A percentile compares a stretch with the other conserved stretches of the same genome.
phyloP scores from a whole-genome alignment of 2,888 invertebrate genomes.

The Dastarcus helophoroides region DNA sequence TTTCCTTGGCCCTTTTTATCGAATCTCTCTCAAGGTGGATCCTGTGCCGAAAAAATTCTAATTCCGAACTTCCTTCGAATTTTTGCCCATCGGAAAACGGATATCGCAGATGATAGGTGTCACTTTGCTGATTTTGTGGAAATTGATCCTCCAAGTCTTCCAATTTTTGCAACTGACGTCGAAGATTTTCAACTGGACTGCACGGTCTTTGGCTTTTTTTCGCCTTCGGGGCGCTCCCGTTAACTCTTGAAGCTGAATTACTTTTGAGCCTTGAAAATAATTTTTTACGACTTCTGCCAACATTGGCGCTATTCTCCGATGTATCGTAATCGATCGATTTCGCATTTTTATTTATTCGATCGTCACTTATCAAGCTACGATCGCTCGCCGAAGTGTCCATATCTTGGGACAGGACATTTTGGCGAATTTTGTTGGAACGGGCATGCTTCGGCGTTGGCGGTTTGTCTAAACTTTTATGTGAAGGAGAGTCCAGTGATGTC shows the following conservation, averaged over 20 bases:
- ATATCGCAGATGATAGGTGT: constrained; percentile 69
- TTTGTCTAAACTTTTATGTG: constrained; percentile 22
- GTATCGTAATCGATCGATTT: constrained; percentile 35
- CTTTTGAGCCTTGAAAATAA: constrained; percentile 60
- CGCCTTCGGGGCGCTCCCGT: constrained; percentile 41
- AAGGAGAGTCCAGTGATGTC: constrained; percentile 21
- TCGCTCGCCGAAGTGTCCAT: constrained; percentile 38
- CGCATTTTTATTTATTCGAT: constrained; percentile 29
- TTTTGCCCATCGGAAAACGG: constrained; percentile 58
- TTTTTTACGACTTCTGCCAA: constrained; percentile 50
- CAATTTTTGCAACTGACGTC: constrained; percentile 66
- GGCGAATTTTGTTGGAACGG: constrained; percentile 31
- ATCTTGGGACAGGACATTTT: constrained; percentile 31
- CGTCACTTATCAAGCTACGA: constrained; percentile 38
- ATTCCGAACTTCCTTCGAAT: constrained; percentile 48
- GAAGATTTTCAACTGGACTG: constrained; percentile 66
- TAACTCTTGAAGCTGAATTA: constrained; percentile 56
- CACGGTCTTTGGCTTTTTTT: constrained; percentile 47
- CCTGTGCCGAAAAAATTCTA: constrained; percentile 74
- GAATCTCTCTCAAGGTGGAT: constrained; percentile 72
- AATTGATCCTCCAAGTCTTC: constrained; percentile 77
- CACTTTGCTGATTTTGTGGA: constrained; percentile 50
- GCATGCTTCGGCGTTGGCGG: constrained; percentile 28
- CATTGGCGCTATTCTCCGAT: constrained; percentile 39
- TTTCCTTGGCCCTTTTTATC: constrained; percentile 71